Conservation (phyloP, 2,113 vertebrate species). For the Scytalopus superciliaris region DNA sequence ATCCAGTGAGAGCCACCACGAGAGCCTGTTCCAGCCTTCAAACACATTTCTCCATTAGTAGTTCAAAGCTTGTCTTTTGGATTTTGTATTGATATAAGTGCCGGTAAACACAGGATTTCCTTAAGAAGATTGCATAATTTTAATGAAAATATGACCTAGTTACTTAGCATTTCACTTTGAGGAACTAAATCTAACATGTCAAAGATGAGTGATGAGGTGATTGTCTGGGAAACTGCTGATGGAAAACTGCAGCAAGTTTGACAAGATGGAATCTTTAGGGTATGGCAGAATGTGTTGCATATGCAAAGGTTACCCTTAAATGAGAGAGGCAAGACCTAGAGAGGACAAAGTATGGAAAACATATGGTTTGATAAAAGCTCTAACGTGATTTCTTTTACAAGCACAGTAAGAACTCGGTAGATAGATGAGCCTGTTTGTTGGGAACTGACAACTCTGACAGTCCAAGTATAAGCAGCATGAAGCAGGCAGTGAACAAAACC, state of each 20-base stretch:
- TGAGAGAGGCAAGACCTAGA: not conserved
- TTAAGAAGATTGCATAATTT: not conserved
- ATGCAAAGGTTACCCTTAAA: not conserved
- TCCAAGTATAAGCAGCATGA: not conserved
- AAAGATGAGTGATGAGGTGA: not conserved
- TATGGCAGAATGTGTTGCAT: not conserved
- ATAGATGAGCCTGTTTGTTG: not conserved
- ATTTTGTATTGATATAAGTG: not conserved
- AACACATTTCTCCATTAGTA: not conserved
- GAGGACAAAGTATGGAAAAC: conserved; percentile 25
- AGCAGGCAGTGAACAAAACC: not conserved
- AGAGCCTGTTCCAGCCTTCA: not conserved
- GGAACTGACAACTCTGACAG: not conserved
- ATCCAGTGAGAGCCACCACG: not conserved
- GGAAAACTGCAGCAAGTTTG: not conserved
- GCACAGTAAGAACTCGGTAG: not conserved
- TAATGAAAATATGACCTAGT: conserved; percentile 11
- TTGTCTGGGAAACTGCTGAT: conserved; percentile 7
- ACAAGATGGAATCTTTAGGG: not conserved
- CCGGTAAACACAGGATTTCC: not conserved
- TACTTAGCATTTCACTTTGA: not conserved
- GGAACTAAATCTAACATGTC: not conserved
- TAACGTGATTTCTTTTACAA: not conserved
- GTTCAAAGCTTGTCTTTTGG: not conserved
- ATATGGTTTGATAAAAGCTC: not conserved